Evolutionary conservation across 2,113 vertebrate genomes (phyloP), one percentile per base, ranked within the genome.

Genomic region (Illadopsis cleaveri): DNA sequence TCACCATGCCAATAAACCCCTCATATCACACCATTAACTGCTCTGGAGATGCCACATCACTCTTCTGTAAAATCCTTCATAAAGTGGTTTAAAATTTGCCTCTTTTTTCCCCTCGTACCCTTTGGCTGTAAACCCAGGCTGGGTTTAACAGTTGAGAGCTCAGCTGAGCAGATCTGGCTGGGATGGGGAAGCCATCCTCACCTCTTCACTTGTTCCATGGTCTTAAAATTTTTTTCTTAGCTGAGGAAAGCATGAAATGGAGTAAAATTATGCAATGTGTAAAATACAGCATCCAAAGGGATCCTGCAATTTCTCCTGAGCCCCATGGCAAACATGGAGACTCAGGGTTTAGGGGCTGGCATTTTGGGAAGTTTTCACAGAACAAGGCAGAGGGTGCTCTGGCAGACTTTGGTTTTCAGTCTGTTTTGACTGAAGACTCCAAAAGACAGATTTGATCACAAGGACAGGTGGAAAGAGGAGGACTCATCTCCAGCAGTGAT

Each of bases 301-400:
- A 40, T 45, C 33, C 57, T 51, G 44, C 3, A 38, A 35, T 69
- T 69, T 37, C 54, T 48, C 50, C 10, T 17, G 12, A 82, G 47
- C 21, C 30, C 1, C 0, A 3, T 3, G 9, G 47, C 25, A 13
- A 24, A 7, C 23, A 38, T 4, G 1, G 2, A 23, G 19, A 9
- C 15, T 21, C 20, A 4, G 33, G 24, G 27, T 16, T 60, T 13
- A 18, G 12, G 12, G 37, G 35, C 25, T 44, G 30, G 42, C 25
- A 6, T 18, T 80, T 25, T 13, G 21, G 37, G 3, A 38, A 78
- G 25, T 13, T 65, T 75, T 57, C 48, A 56, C 17, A 54, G 35
- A 38, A 11, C 0, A 2, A 54, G 35, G 68, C 45, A 66, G 30
- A 35, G 51, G 15, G 21, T 42, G 38, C 61, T 71, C 38, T 24